Base-by-base conservation (phyloP, 2,113 vertebrate genomes). In the Malurus cyaneus region DNA sequence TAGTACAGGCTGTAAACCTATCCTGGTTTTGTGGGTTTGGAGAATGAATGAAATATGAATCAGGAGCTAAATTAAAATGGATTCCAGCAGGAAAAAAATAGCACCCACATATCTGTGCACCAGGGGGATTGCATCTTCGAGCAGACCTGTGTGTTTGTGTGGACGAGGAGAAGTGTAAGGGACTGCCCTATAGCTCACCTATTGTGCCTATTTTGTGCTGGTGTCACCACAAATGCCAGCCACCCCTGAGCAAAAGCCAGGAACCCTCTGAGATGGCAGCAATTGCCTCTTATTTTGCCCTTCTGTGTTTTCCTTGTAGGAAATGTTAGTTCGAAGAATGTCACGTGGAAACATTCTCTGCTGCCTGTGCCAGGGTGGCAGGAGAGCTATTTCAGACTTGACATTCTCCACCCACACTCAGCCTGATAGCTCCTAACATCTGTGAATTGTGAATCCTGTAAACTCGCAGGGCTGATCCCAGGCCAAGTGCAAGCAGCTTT, bases 61-160 rank as follows among this genome's bases (percentile, higher is more conserved):
- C 98, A 99, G 97, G 97, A 94, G 98, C 98, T 99, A 99, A 99
- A 98, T 98, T 99, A 99, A 99, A 98, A 97, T 97, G 91, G 97
- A 98, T 98, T 98, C 98, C 98, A 98, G 94, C 32, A 97, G 97
- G 97, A 98, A 98, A 98, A 99, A 99, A 98, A 98, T 98, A 98
- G 98, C 98, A 91, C 95, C 91, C 78, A 95, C 93, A 98, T 98
- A 98, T 98, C 98, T 96, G 96, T 97, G 97, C 95, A 97, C 98
- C 97, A 97, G 94, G 92, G 97, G 94, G 95, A 95, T 90, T 96
- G 93, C 97, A 94, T 98, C 96, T 97, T 98, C 94, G 96, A 94
- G 96, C 96, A 97, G 95, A 97, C 4, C 3, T 83, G 25, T 62
- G 42, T 0, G 1, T 70, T 73, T 90, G 23, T 25, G 34, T n/a